Base-by-base conservation (phyloP, 1,140 invertebrate species). In the Zaprionus davidi region DNA sequence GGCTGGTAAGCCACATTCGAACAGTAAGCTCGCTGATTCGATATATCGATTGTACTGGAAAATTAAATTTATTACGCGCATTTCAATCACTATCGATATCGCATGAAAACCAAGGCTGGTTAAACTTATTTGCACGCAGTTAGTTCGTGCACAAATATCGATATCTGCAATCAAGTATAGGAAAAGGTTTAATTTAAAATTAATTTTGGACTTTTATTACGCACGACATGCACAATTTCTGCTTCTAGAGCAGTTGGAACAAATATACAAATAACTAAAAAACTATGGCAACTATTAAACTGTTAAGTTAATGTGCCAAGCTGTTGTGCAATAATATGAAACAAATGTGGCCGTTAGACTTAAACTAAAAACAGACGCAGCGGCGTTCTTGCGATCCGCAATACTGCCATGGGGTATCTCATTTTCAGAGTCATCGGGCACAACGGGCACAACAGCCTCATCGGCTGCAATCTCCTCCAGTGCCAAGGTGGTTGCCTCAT, bases 401-500 rank as follows among this genome's bases (percentile, higher is more conserved):
- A 79, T 62, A 28, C 70, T 78, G 20, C 85, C 85, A 66, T 90
- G 85, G 0, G 85, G 86, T 31, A 90, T 90, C 59, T 90, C 86
- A 34, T 90, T 90, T 22, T 90, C 86, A 0, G 81, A 67, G 28
- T 76, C 93, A 93, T 73, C 93, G 88, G 75, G 94, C 71, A 66
- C 90, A 79, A 44, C 93, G 90, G 75, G 94, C 71, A 66, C 90
- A 79, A 41, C 55, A 6, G 66, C 69, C 20, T 80, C 85, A 36
- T 81, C 76, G 17, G 76, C 76, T 20, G 76, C 81, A 51, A 94
- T 93, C 80, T 95, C 94, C 82, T 95, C 94, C 51, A 95, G 58
- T 0, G 94, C 92, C 12, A 94, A 70, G 1, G 88, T 81, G 3
- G 95, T 94, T 3, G 94, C 94, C 74, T 95, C 94, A 70, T 95